These are phyloP conservation scores for Sturnus vulgaris DNA, from an alignment of 2,113 vertebrate species.

Conservation along the genomic window DNA sequence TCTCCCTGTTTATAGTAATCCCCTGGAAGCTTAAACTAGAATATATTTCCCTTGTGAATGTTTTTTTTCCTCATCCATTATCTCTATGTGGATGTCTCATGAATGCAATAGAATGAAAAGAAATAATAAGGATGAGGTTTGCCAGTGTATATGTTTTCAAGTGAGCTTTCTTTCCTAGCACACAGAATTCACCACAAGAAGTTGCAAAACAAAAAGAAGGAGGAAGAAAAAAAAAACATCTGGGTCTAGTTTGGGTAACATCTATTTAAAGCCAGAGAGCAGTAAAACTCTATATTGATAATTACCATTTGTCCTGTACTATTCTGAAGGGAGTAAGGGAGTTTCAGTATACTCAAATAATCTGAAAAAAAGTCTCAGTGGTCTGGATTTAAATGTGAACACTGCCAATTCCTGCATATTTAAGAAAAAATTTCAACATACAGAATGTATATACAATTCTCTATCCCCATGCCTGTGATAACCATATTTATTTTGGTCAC, in stretches of 20 bases:
- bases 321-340: neutral
- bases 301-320: constrained; percentile 20
- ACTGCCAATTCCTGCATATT: neutral
- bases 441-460: neutral
- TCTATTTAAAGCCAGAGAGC: constrained; percentile 38
- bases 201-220: constrained; percentile 30
- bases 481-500: neutral
- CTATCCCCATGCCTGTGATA: neutral
- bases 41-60: neutral
- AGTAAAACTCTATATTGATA: neutral
- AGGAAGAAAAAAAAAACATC: neutral
- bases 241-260: neutral
- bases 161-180: neutral
- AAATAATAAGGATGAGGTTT: neutral
- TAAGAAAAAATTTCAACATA: neutral
- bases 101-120: constrained; percentile 17
- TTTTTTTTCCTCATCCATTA: neutral
- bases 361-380: neutral
- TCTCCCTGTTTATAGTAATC: constrained; percentile 29
- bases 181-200: neutral
- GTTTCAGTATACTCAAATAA: neutral
- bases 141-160: constrained; percentile 19
- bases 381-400: neutral
- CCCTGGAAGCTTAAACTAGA: constrained; percentile 33
- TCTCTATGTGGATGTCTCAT: neutral